These are phyloP conservation scores for Oxyteleia sp. DNA, from an alignment of 2,888 invertebrate species.

Conservation along the genomic window DNA sequence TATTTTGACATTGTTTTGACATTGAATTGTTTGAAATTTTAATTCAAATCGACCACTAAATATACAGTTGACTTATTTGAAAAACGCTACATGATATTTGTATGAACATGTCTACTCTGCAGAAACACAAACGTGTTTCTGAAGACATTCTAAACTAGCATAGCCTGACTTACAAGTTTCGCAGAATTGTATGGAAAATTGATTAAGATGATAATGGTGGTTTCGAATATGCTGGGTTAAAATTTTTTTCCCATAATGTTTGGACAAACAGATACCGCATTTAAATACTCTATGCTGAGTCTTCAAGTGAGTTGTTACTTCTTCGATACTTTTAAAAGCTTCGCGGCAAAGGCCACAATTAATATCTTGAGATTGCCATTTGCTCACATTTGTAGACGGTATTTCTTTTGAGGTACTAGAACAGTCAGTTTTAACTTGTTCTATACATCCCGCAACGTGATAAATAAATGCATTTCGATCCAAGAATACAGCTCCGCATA, in stretches of 20 bases:
- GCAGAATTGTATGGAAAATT: conserved; percentile 47
- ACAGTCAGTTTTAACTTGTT: conserved; percentile 59
- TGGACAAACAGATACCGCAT: conserved; percentile 59
- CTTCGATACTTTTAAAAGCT: conserved; percentile 46
- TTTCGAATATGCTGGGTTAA: conserved; percentile 54
- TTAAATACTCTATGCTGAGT: conserved; percentile 55
- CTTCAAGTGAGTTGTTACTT: conserved; percentile 54
- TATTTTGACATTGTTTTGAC: no score
- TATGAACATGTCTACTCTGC: not conserved
- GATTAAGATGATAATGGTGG: conserved; percentile 21
- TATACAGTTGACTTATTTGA: no score
- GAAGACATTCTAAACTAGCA: not conserved
- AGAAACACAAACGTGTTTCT: conserved; percentile 47
- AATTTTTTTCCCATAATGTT: conserved; percentile 59
- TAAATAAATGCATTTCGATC: conserved; percentile 46
- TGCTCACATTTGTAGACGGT: not conserved
- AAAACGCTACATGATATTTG: no score
- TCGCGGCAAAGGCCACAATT: conserved; percentile 66
- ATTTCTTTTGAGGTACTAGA: not conserved
- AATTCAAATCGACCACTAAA: no score
- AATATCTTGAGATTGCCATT: conserved; percentile 44
- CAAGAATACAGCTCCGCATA: conserved; percentile 61
- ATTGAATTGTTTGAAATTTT: no score
- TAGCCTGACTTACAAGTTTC: conserved; percentile 66
- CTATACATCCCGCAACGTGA: conserved; percentile 55